These are phyloP conservation scores for Lasioglossum lativentre DNA, from an alignment of 2,888 invertebrate genomes.

Conservation along the genomic window DNA sequence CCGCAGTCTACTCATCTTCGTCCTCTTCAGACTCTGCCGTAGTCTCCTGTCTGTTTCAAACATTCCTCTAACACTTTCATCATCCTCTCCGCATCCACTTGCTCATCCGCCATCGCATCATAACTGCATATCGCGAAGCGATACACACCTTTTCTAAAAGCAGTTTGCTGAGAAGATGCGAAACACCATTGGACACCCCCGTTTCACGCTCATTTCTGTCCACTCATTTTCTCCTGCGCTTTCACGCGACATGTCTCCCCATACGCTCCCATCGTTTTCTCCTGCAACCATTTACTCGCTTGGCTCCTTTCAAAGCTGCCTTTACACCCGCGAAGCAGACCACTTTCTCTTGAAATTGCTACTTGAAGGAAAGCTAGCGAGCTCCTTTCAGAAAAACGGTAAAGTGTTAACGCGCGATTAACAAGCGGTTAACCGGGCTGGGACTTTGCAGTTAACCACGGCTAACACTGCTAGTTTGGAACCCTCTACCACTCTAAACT, in stretches of 20 bases:
- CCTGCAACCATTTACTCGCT: neutral
- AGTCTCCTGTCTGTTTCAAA: neutral
- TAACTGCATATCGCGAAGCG: neutral
- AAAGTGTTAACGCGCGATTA: conserved; percentile 52
- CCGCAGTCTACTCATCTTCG: neutral
- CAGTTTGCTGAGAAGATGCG: neutral
- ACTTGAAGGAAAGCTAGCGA: neutral
- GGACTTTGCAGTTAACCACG: conserved; percentile 53
- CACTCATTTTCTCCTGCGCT: neutral
- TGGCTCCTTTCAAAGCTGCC: neutral
- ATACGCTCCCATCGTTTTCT: neutral
- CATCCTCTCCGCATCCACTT: neutral
- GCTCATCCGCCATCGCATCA: neutral
- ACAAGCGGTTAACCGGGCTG: conserved; percentile 47
- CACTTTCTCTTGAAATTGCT: neutral
- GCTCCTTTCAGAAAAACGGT: neutral
- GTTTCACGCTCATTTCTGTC: neutral
- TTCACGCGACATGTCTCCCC: neutral
- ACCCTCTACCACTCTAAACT: conserved; percentile 12
- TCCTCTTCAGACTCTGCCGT: neutral
- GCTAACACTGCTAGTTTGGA: conserved; percentile 57
- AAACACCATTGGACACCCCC: neutral
- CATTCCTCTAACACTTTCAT: neutral
- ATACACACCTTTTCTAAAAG: too few relatives aligned
- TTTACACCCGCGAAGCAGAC: neutral